phyloP scores from a whole-genome alignment of 2,797 vertebrate genomes.

The Spinibarbus caldwelli region DNA sequence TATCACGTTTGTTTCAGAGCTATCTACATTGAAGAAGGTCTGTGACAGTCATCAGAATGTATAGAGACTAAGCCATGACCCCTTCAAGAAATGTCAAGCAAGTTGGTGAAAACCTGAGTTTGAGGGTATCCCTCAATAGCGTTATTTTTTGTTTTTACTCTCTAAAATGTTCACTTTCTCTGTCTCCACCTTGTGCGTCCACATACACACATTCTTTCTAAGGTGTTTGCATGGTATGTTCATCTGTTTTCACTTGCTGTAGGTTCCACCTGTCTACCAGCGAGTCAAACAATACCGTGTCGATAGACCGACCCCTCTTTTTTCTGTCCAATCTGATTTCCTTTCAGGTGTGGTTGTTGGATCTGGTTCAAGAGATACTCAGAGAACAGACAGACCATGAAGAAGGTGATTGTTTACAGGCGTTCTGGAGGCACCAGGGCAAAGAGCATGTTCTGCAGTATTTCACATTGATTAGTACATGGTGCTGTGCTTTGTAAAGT shows the following conservation, averaged over 20 bases:
- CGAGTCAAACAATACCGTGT: conserved; percentile 2
- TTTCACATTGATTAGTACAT: conserved; percentile 22
- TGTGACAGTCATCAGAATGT: conserved; percentile 28
- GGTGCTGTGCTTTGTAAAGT: conserved; percentile 2
- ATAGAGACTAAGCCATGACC: conserved; percentile 39
- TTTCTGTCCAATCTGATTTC: conserved; percentile 41
- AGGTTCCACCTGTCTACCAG: conserved; percentile 30
- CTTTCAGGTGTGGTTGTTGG: conserved; percentile 31
- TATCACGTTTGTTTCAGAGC: neutral
- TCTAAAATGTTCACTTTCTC: neutral
- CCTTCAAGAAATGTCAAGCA: conserved; percentile 17
- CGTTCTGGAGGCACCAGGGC: conserved; percentile 6
- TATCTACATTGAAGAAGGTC: conserved; percentile 20
- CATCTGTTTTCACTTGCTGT: conserved; percentile 41
- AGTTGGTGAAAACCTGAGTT: conserved; percentile 5
- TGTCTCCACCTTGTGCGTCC: neutral
- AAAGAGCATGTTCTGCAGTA: conserved; percentile 18
- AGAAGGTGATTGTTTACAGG: conserved; percentile 51
- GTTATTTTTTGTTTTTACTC: neutral
- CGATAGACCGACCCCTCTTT: conserved; percentile 14
- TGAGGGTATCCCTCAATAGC: neutral
- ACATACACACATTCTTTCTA: conserved; percentile 7
- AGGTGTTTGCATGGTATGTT: conserved; percentile 20
- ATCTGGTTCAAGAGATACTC: conserved; percentile 27
- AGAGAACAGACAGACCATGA: conserved; percentile 33